Percentiles rank a stretch among this genome's conserved stretches.
These are phyloP conservation scores for Anolis apletophallus DNA, from an alignment of 2,797 vertebrate species.

Conservation along the genomic window DNA sequence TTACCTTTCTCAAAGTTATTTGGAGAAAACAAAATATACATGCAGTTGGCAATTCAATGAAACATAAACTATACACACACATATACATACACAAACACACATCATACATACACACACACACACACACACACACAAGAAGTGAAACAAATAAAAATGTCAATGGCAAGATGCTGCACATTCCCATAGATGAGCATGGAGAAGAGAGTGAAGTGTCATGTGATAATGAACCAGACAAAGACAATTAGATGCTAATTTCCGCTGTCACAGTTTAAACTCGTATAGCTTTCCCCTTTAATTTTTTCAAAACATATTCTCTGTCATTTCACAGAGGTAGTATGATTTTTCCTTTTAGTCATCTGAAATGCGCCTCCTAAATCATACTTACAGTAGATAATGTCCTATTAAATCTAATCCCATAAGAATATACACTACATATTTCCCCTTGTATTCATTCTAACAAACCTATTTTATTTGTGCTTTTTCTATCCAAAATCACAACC, in stretches of 20 bases:
- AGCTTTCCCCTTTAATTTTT: not conserved
- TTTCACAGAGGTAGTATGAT: not conserved
- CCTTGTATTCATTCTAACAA: not conserved
- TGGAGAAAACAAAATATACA: constrained; percentile 19
- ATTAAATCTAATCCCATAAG: not conserved
- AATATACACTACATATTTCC: no score
- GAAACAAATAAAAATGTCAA: not conserved
- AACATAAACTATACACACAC: constrained; percentile 42
- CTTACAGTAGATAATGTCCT: not conserved
- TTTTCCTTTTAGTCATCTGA: not conserved
- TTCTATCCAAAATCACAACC: not conserved
- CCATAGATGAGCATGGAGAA: constrained; percentile 30
- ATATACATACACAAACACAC: no score
- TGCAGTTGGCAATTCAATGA: constrained; percentile 23
- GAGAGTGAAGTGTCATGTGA: not conserved
- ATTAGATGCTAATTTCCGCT: not conserved
- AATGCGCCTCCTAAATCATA: not conserved
- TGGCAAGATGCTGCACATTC: not conserved
- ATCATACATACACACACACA: not conserved
- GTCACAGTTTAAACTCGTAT: not conserved
- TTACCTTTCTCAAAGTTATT: constrained; percentile 46
- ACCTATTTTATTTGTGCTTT: not conserved
- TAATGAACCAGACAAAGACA: constrained; percentile 2
- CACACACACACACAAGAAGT: not conserved
- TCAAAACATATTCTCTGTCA: not conserved